Evolutionary conservation across 2,113 vertebrate genomes (phyloP).

Genomic region (Hippolais icterina): DNA sequence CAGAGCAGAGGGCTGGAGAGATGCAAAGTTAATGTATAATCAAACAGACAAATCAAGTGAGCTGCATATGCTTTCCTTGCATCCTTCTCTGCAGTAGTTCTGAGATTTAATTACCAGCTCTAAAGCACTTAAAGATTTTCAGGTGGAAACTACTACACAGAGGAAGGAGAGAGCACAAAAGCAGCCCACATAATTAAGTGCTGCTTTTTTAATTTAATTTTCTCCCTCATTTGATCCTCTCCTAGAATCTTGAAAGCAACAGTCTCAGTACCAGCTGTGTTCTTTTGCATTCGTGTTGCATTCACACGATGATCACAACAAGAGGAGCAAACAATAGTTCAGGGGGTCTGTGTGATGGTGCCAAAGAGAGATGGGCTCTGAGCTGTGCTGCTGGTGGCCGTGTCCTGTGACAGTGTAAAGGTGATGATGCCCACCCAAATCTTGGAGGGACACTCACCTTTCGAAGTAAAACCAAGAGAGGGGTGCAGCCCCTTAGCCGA

Average conservation of each 20-base stretch:
- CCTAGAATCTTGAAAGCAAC: conserved; percentile 33
- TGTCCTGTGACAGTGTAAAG: accelerated
- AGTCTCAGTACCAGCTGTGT: conserved; percentile 20
- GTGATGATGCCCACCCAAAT: background rate
- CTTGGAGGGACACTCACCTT: background rate
- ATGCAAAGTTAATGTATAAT: conserved; percentile 18
- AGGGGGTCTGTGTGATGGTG: background rate
- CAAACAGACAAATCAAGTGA: conserved; percentile 35
- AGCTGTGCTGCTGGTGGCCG: background rate
- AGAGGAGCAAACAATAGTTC: background rate
- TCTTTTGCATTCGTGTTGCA: background rate
- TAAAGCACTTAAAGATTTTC: conserved; percentile 66
- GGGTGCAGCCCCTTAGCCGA: background rate
- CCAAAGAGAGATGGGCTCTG: background rate
- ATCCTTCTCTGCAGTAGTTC: conserved; percentile 19
- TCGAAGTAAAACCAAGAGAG: accelerated
- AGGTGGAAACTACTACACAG: conserved; percentile 48
- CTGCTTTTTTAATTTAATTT: conserved; percentile 68
- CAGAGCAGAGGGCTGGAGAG: conserved; percentile 26
- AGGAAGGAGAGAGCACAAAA: conserved; percentile 50
- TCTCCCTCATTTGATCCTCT: conserved; percentile 66
- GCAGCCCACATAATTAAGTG: conserved; percentile 54
- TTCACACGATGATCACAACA: background rate
- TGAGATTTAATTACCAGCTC: conserved; percentile 60
- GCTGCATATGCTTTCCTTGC: background rate